Conservation (phyloP, 2,113 vertebrate species). For the Labeo catla region DNA sequence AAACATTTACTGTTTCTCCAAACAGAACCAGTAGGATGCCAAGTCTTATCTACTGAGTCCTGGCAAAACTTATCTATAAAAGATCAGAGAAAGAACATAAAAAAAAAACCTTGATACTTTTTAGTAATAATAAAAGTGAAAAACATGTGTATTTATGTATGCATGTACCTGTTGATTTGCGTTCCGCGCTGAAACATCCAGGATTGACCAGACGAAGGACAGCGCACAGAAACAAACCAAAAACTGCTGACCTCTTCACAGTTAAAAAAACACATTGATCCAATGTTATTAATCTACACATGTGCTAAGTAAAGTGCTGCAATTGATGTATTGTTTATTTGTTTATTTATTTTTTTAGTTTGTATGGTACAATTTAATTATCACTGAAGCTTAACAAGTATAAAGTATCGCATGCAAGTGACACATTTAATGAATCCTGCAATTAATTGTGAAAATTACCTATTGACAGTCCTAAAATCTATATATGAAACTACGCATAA, state of each 20-base stretch:
- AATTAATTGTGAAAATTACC: background rate
- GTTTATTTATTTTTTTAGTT: too few relatives aligned
- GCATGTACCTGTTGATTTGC: background rate
- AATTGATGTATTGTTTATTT: too few relatives aligned
- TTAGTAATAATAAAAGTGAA: background rate
- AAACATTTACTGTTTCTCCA: conserved; percentile 45
- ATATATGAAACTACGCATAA: background rate
- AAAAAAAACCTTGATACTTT: background rate
- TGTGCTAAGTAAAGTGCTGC: too few relatives aligned
- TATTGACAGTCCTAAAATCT: background rate
- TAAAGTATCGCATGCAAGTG: background rate
- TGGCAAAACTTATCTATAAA: background rate
- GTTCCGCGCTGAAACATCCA: accelerated
- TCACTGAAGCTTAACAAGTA: background rate
- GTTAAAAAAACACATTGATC: background rate
- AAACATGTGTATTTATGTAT: background rate
- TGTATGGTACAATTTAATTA: too few relatives aligned
- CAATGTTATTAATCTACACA: too few relatives aligned
- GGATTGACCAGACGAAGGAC: conserved; percentile 13
- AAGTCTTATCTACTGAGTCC: background rate
- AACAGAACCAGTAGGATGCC: conserved; percentile 27
- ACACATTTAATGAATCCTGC: background rate
- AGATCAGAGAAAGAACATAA: background rate
- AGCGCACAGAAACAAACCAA: conserved; percentile 21
- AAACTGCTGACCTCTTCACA: conserved; percentile 6